Evolutionary conservation across 2,888 invertebrate species (phyloP).

Genomic region (Antheraea yamamai): DNA sequence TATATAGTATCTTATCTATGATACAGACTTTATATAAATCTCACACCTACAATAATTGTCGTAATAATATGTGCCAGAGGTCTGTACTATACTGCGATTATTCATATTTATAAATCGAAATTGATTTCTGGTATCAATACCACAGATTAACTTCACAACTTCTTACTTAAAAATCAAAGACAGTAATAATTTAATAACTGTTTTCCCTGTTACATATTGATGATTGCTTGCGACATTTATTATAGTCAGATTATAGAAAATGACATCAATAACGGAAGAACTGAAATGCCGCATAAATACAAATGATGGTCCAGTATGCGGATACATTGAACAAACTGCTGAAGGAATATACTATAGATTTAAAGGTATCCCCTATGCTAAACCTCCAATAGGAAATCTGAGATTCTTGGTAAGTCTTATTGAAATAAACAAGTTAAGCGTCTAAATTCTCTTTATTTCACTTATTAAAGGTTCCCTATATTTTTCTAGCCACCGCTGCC

Average conservation of each 20-base stretch:
- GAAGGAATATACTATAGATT: constrained; percentile 58
- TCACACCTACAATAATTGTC: too few species aligned
- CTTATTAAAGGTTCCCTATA: not conserved
- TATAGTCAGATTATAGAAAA: constrained; percentile 23
- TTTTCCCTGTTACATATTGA: not conserved
- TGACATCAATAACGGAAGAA: constrained; percentile 37
- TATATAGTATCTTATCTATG: too few species aligned
- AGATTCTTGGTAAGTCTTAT: constrained; percentile 61
- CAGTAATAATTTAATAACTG: not conserved
- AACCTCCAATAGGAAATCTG: constrained; percentile 61
- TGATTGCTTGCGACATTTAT: not conserved
- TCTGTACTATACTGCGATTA: too few species aligned
- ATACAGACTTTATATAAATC: too few species aligned
- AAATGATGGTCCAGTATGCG: constrained; percentile 61
- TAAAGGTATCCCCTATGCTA: constrained; percentile 68
- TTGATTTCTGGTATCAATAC: too few species aligned
- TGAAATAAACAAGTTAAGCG: not conserved
- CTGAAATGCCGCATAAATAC: constrained; percentile 37
- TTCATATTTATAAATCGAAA: too few species aligned
- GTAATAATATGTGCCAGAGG: too few species aligned
- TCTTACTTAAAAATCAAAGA: too few species aligned
- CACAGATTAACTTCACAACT: too few species aligned
- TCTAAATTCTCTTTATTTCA: not conserved
- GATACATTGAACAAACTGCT: constrained; percentile 50
- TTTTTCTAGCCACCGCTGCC: constrained; percentile 60